These are phyloP conservation scores for Lonchura striata DNA, from an alignment of 2,113 vertebrate genomes.

Conservation along the genomic window DNA sequence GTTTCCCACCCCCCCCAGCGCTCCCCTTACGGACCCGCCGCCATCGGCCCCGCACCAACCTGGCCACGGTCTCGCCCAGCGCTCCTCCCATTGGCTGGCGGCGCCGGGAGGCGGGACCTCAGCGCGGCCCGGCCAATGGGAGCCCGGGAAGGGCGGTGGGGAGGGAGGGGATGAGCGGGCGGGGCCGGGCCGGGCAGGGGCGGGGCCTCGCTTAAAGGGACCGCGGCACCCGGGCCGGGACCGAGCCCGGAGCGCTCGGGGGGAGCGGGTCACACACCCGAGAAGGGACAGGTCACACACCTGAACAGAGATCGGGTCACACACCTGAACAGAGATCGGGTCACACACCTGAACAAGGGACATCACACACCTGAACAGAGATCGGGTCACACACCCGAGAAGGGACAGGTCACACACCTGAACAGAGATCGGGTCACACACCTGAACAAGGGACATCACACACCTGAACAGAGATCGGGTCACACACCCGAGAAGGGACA, in stretches of 20 bases:
- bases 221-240: not conserved
- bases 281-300: not conserved
- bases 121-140: not conserved
- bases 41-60: not conserved
- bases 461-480: no score
- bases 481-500: no score
- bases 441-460: no score
- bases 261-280: rapidly evolving
- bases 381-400: no score
- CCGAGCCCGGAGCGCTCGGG: not conserved
- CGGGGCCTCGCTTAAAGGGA: not conserved
- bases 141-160: rapidly evolving
- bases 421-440: no score
- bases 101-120: not conserved
- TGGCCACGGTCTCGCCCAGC: not conserved
- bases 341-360: no score
- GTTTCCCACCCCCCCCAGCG: not conserved
- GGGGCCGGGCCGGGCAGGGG: rapidly evolving
- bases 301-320: no score
- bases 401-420: no score
- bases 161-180: not conserved
- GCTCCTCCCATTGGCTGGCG: not conserved
- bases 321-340: no score
- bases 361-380: no score
- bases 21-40: not conserved